phyloP scores from a whole-genome alignment of 2,797 vertebrate genomes.

The Pangasius larnaudii region DNA sequence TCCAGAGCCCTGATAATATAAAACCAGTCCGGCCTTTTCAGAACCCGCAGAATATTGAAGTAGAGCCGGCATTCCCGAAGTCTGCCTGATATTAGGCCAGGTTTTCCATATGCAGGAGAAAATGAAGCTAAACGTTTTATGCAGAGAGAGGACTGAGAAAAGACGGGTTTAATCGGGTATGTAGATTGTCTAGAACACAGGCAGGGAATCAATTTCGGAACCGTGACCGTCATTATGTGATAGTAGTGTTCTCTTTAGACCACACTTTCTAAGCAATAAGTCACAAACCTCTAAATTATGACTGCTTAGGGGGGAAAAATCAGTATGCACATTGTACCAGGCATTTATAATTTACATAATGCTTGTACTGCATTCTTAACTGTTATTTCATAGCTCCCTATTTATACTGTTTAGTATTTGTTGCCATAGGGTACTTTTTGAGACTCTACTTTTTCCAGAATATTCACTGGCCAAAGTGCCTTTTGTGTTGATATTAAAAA shows the following conservation, averaged over 20 bases:
- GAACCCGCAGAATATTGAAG: constrained; percentile 45
- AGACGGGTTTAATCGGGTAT: constrained; percentile 35
- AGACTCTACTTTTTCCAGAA: neutral
- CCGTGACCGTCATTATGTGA: neutral
- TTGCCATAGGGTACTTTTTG: neutral
- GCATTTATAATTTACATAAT: neutral
- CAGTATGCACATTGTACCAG: neutral
- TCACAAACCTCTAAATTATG: neutral
- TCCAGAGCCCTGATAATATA: constrained; percentile 50
- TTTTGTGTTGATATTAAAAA: neutral
- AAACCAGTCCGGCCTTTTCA: constrained; percentile 39
- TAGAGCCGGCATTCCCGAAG: constrained; percentile 25
- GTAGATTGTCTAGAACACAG: constrained; percentile 19
- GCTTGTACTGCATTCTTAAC: neutral
- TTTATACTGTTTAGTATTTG: neutral
- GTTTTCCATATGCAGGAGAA: constrained; percentile 40
- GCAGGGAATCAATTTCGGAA: constrained; percentile 61
- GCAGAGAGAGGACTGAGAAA: constrained; percentile 7
- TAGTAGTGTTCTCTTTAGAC: neutral
- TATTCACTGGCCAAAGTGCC: neutral
- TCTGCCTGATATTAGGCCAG: constrained; percentile 28
- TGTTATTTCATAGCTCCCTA: neutral
- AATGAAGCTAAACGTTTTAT: constrained; percentile 42
- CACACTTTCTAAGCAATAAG: neutral
- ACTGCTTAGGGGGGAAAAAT: neutral